Evolutionary conservation across 2,113 vertebrate species (phyloP).

Genomic region (Synodontis membranacea): DNA sequence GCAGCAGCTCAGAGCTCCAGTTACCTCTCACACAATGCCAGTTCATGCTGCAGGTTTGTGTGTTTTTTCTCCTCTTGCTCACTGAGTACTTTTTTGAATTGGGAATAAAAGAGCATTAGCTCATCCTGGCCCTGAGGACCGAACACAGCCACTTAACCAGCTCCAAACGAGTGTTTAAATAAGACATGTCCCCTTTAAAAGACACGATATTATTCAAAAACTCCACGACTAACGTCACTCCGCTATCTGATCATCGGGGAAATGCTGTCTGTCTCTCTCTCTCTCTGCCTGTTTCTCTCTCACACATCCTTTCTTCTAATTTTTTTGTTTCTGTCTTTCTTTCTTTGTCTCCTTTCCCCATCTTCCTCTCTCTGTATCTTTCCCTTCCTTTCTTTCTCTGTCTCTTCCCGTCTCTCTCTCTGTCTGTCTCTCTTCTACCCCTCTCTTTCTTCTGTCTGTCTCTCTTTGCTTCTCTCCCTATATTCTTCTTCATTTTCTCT

Average conservation of each 20-base stretch:
- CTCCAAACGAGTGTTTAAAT: no score
- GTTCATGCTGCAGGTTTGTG: conserved; percentile 54
- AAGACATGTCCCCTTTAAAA: not conserved
- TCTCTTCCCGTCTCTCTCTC: not conserved
- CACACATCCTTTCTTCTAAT: not conserved
- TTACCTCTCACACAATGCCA: conserved; percentile 59
- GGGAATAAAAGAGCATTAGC: conserved; percentile 67
- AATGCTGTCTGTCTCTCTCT: not conserved
- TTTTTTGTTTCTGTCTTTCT: not conserved
- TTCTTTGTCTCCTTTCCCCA: not conserved
- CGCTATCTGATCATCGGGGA: not conserved
- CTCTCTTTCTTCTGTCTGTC: not conserved
- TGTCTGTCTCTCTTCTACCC: not conserved
- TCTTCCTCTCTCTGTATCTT: not conserved
- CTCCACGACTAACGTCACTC: not conserved
- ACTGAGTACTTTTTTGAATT: conserved; percentile 46
- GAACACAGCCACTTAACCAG: conserved; percentile 58
- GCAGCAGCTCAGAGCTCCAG: conserved; percentile 47
- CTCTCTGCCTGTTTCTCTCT: not conserved
- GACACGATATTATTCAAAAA: not conserved
- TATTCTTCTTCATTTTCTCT: not conserved
- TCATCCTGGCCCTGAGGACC: conserved; percentile 56
- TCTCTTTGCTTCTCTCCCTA: not conserved
- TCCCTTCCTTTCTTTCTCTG: not conserved
- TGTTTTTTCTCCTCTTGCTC: conserved; percentile 43